A percentile compares a stretch with the other conserved stretches of the same genome.
Evolutionary conservation across 2,888 invertebrate genomes (phyloP).

Genomic region (Polydrusus tereticollis): DNA sequence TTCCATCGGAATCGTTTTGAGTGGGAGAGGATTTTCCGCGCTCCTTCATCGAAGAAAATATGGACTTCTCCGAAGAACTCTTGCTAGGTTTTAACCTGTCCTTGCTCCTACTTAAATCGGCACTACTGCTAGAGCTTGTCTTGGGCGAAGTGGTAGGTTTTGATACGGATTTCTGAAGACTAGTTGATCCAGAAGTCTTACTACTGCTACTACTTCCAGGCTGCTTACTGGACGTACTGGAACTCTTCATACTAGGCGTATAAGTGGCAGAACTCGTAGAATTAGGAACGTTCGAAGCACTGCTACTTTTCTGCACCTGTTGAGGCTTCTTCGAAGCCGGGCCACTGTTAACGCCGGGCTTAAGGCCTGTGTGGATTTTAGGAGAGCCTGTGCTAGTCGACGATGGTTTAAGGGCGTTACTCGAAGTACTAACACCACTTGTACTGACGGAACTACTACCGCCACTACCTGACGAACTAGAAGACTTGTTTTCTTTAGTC

Average conservation of each 20-base stretch:
- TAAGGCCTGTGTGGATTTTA: slow-evolving; percentile 84
- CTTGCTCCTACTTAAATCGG: slow-evolving; percentile 74
- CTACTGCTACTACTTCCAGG: slow-evolving; percentile 41
- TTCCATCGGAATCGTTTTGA: slow-evolving; percentile 74
- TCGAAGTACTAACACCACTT: not conserved
- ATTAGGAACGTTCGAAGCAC: slow-evolving; percentile 56
- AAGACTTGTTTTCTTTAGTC: slow-evolving; percentile 73
- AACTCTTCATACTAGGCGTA: slow-evolving; percentile 45
- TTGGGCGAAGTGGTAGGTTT: slow-evolving; percentile 70
- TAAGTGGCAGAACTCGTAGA: slow-evolving; percentile 46
- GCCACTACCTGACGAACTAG: slow-evolving; percentile 63
- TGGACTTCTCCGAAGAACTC: slow-evolving; percentile 74
- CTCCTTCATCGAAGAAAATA: slow-evolving; percentile 73
- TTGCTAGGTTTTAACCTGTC: slow-evolving; percentile 75
- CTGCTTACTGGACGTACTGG: slow-evolving; percentile 50
- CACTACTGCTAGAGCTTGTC: slow-evolving; percentile 60
- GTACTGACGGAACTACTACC: slow-evolving; percentile 6
- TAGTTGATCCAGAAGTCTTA: slow-evolving; percentile 42
- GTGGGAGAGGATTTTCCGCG: slow-evolving; percentile 78
- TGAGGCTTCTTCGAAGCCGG: slow-evolving; percentile 88
- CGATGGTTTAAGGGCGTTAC: slow-evolving; percentile 4
- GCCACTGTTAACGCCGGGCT: slow-evolving; percentile 88
- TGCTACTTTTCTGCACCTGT: slow-evolving; percentile 64
- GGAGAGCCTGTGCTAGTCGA: slow-evolving; percentile 77
- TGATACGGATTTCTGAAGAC: slow-evolving; percentile 49